These are phyloP conservation scores for Atopsyche davidsoni DNA, from an alignment of 1,140 invertebrate genomes.

Conservation along the genomic window DNA sequence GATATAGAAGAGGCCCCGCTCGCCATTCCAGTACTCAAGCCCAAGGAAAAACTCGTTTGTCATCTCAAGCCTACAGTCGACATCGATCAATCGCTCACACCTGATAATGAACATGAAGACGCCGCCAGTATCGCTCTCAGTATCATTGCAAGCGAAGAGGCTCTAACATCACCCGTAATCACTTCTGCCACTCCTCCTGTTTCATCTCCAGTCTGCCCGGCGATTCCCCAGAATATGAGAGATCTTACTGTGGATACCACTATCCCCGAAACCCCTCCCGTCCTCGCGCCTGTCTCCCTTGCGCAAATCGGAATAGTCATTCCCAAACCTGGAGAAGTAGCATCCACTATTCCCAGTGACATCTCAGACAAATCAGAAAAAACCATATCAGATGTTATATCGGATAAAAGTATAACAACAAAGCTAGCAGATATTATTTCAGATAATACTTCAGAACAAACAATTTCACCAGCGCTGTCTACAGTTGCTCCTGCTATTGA, in stretches of 20 bases:
- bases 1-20: conserved; percentile 34
- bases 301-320: conserved; percentile 43
- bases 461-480: no score
- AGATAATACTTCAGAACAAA: no score
- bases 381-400: no score
- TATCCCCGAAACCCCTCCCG: conserved; percentile 39
- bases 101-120: conserved; percentile 47
- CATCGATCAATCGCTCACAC: conserved; percentile 36
- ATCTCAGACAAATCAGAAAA: no score
- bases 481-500: no score
- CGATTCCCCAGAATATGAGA: conserved; percentile 26
- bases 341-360: no score
- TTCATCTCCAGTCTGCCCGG: conserved; percentile 24
- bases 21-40: conserved; percentile 29
- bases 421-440: no score
- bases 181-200: conserved; percentile 34
- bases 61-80: conserved; percentile 25
- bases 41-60: conserved; percentile 27
- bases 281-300: conserved; percentile 35
- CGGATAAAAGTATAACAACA: no score
- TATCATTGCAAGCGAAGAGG: conserved; percentile 45
- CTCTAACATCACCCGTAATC: conserved; percentile 34
- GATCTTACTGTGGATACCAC: conserved; percentile 36
- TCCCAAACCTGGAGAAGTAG: conserved; percentile 28
- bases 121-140: conserved; percentile 41